These are phyloP conservation scores for Emesis russula DNA, from an alignment of 2,888 invertebrate genomes.

Conservation along the genomic window DNA sequence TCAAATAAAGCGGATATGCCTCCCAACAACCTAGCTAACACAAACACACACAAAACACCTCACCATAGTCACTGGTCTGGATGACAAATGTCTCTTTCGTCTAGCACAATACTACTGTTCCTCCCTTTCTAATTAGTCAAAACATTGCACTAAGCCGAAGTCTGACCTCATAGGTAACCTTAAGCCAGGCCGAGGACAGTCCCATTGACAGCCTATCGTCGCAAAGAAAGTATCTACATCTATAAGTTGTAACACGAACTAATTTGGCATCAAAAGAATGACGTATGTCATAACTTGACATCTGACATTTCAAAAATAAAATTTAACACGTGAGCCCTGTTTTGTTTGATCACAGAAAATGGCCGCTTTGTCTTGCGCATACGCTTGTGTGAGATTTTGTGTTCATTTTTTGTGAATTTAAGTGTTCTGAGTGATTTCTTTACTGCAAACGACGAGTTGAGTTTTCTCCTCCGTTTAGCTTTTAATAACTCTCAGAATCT, in stretches of 20 bases:
- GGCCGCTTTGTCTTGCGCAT: neutral
- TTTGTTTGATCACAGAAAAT: neutral
- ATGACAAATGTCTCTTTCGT: no score
- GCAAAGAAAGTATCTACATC: neutral
- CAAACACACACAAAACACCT: no score
- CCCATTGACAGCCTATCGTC: neutral
- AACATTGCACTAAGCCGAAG: no score
- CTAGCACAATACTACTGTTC: no score
- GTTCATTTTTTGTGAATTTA: neutral
- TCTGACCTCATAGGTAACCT: no score
- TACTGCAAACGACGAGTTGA: neutral
- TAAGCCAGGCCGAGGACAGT: no score
- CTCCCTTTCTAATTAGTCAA: no score
- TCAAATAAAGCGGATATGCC: no score
- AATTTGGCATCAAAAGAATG: neutral
- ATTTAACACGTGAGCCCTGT: neutral
- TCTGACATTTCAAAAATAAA: neutral
- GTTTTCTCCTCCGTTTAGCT: neutral
- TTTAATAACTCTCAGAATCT: neutral
- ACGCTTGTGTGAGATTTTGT: neutral
- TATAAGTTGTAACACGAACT: neutral
- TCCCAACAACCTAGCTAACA: no score
- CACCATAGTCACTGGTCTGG: no score
- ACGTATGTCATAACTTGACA: neutral
- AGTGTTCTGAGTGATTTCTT: neutral